Conservation (phyloP, 2,888 invertebrate species). For the Polietes domitor region DNA sequence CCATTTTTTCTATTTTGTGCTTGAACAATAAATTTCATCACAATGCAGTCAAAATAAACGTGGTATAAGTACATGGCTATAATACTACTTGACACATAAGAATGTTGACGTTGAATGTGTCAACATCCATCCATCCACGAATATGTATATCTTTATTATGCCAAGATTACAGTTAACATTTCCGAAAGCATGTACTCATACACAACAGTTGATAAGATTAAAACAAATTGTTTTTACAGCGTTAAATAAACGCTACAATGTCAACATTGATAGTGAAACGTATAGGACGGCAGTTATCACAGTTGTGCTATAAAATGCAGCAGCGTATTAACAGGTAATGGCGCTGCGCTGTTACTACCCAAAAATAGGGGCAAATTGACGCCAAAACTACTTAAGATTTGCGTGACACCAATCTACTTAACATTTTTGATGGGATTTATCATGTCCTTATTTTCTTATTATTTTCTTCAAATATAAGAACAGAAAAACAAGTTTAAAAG, state of each 20-base stretch:
- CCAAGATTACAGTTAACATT: background rate
- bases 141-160: conserved; percentile 21
- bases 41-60: conserved; percentile 26
- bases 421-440: no score
- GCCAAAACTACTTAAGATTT: no score
- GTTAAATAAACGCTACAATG: conserved; percentile 1
- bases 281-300: no score
- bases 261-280: background rate
- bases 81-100: background rate
- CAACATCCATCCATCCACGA: background rate
- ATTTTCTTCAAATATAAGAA: no score
- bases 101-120: background rate
- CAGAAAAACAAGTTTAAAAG: no score
- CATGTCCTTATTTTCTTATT: no score
- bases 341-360: no score
- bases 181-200: background rate
- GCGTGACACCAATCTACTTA: no score
- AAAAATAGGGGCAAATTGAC: no score
- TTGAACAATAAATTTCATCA: conserved; percentile 37
- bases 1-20: background rate
- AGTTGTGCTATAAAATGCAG: background rate
- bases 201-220: background rate
- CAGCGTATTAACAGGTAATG: no score
- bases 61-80: background rate
- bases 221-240: background rate